These are phyloP conservation scores for Agriotes lineatus DNA, from an alignment of 2,888 invertebrate species.

Conservation along the genomic window DNA sequence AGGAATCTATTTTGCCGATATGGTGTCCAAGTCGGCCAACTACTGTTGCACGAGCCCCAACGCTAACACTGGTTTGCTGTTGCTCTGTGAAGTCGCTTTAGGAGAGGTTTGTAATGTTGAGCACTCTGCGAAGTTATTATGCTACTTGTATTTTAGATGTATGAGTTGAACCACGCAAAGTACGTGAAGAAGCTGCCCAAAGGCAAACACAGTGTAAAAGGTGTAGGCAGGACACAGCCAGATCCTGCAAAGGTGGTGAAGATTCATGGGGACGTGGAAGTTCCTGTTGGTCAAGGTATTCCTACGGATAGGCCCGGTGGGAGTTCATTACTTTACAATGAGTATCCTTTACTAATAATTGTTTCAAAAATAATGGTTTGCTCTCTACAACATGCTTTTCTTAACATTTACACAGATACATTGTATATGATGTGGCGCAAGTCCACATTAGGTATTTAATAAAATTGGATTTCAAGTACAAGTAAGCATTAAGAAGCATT, in stretches of 20 bases:
- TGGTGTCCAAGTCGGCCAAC: slow-evolving; percentile 98
- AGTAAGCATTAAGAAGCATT: slow-evolving; percentile 67
- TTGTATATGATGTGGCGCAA: slow-evolving; percentile 97
- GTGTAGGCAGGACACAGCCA: slow-evolving; percentile 87
- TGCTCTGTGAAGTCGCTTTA: slow-evolving; percentile 96
- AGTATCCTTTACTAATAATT: slow-evolving; percentile 76
- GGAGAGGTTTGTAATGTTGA: slow-evolving; percentile 83
- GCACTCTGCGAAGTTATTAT: neutral
- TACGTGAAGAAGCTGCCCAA: slow-evolving; percentile 83
- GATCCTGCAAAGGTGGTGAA: slow-evolving; percentile 71
- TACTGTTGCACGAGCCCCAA: slow-evolving; percentile 85
- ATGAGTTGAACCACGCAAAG: slow-evolving; percentile 79
- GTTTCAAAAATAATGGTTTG: neutral
- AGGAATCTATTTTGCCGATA: slow-evolving; percentile 97
- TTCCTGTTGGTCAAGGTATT: slow-evolving; percentile 81
- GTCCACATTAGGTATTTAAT: slow-evolving; percentile 91
- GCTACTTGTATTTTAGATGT: slow-evolving; percentile 68
- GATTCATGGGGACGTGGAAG: slow-evolving; percentile 75
- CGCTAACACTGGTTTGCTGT: slow-evolving; percentile 83
- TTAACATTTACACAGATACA: slow-evolving; percentile 70
- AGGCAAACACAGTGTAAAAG: slow-evolving; percentile 90
- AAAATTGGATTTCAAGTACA: slow-evolving; percentile 88
- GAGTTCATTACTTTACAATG: slow-evolving; percentile 86
- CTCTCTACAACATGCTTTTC: slow-evolving; percentile 46
- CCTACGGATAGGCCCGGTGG: slow-evolving; percentile 59